Evolutionary conservation across 2,797 vertebrate species (phyloP), one percentile per base, ranked within the genome.

Genomic region (Rhinatrema bivittatum): DNA sequence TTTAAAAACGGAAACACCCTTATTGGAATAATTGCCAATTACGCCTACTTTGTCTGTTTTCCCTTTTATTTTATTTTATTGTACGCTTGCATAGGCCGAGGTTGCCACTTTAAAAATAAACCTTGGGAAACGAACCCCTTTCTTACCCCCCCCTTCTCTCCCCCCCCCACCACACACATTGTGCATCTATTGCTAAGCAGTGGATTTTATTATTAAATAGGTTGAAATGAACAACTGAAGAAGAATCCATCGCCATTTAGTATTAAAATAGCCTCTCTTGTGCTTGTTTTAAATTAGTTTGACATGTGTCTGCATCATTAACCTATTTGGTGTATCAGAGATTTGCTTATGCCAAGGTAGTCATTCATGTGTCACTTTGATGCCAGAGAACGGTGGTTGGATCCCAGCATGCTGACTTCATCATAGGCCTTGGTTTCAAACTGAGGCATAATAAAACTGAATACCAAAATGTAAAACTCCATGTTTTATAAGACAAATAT

Each of bases 401-500:
- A 58, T 68, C 73, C 50, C 67, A 67, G 72, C 62, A 46, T 61
- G 75, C 65, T 39, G 67, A 72, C 72, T 74, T 68, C 66, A 62
- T 72, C 69, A 57, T 57, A 65, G 61, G 65, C 69, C 69, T 65
- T 60, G 56, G 65, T 55, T 73, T 76, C 78, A 72, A 66, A 77
- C 75, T 61, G 66, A 53, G 66, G 68, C 71, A 71, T 57, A 62
- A 72, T 83, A 78, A 86, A 79, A 70, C 60, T 47, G 61, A 76
- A 70, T 59, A 60, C 69, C 70, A 53, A 67, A 65, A 53, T 76
- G 71, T 71, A 74, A 83, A 79, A 70, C 72, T 72, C 76, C 37
- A 70, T 57, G 58, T 79, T 81, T 78, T 80, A 76, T 60, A 81
- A 84, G 79, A 82, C 81, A 82, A 81, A 83, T 81, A 77, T 77